Conservation (phyloP, 2,113 vertebrate genomes). For the Perccottus glenii region DNA sequence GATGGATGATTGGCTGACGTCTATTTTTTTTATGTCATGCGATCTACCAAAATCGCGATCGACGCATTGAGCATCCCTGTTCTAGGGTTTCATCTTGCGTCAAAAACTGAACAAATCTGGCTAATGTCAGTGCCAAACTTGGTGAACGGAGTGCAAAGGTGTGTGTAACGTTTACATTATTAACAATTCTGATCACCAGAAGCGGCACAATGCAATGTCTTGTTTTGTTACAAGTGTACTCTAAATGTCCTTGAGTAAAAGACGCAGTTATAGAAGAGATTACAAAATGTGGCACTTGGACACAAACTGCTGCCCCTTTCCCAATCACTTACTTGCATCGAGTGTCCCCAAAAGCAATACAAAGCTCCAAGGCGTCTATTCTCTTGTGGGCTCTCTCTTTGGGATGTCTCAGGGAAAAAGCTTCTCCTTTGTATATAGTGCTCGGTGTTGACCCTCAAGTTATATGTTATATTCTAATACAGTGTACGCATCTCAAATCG, state of each 20-base stretch:
- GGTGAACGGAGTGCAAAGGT: neutral
- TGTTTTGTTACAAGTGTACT: neutral
- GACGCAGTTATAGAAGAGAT: neutral
- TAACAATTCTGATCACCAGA: neutral
- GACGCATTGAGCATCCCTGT: no score
- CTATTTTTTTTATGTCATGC: no score
- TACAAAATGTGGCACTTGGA: neutral
- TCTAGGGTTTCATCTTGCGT: neutral
- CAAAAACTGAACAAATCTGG: neutral
- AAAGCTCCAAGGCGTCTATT: conserved; percentile 14
- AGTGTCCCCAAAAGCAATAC: conserved; percentile 15
- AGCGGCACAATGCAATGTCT: conserved; percentile 3
- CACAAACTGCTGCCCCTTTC: neutral
- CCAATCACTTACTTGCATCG: conserved; percentile 1
- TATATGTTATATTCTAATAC: conserved; percentile 1
- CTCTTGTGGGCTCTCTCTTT: neutral
- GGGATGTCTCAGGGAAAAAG: neutral
- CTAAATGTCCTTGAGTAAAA: neutral
- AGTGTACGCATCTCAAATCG: conserved; percentile 10
- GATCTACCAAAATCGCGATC: no score
- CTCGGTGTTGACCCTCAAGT: neutral
- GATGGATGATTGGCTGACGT: no score
- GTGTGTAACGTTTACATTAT: conserved; percentile 1
- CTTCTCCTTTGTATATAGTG: conserved; percentile 6
- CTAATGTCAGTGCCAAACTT: neutral